Conservation (phyloP, 1,140 invertebrate genomes). For the Drosophila melanica region DNA sequence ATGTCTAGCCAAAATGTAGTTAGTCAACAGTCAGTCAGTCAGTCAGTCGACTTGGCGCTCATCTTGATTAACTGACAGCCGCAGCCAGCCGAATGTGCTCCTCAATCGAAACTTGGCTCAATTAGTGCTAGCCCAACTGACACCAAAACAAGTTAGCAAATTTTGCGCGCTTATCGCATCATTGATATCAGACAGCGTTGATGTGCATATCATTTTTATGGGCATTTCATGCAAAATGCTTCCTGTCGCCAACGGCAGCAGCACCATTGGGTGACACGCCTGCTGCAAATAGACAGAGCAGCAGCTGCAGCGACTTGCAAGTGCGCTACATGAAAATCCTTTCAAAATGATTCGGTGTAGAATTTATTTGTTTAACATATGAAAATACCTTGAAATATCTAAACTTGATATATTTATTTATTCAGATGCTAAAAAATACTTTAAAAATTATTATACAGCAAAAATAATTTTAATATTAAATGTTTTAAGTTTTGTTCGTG, state of each 20-base stretch:
- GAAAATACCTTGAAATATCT: no score
- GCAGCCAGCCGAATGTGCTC: conserved; percentile 1
- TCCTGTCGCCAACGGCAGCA: conserved; percentile 46
- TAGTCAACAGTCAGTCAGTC: conserved; percentile 12
- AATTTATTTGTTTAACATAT: background rate
- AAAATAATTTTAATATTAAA: no score
- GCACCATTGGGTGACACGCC: conserved; percentile 6
- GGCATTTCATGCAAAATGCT: conserved; percentile 82
- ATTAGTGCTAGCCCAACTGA: conserved; percentile 19
- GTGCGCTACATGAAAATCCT: conserved; percentile 4
- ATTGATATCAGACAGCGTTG: conserved; percentile 67
- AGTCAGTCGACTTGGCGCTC: conserved; percentile 24
- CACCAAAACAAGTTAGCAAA: conserved; percentile 47
- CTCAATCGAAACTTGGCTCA: conserved; percentile 37
- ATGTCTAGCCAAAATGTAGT: conserved; percentile 67
- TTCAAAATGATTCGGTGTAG: no score
- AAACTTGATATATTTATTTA: no score
- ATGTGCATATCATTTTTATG: conserved; percentile 81
- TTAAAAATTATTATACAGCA: no score
- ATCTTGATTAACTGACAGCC: conserved; percentile 57
- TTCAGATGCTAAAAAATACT: no score
- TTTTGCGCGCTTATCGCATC: conserved; percentile 62
- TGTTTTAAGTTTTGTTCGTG: no score
- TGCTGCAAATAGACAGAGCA: background rate
- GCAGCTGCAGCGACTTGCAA: background rate